These are phyloP conservation scores for Leistus spinibarbis DNA, from an alignment of 2,888 invertebrate species.

Conservation along the genomic window DNA sequence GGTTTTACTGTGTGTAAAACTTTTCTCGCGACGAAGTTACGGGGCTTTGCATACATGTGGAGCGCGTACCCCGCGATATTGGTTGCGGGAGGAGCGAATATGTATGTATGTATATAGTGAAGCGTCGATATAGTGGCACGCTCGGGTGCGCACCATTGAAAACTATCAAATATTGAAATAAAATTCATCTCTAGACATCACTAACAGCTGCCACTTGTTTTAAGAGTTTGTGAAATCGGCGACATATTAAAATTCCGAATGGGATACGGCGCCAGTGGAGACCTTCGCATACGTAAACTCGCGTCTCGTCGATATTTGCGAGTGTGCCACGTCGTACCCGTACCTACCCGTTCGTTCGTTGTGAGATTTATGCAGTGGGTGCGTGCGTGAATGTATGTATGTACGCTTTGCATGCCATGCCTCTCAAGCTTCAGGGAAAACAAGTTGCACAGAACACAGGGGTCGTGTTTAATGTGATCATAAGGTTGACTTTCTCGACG, in stretches of 20 bases:
- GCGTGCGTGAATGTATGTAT: constrained; percentile 14
- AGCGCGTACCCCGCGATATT: background rate
- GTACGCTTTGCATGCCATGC: background rate
- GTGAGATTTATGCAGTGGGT: constrained; percentile 26
- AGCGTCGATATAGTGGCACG: constrained; percentile 45
- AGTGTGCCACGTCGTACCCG: background rate
- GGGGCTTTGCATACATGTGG: constrained; percentile 33
- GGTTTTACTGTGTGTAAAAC: constrained; percentile 29
- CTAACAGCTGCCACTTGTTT: constrained; percentile 60
- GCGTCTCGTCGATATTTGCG: constrained; percentile 9
- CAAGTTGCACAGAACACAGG: constrained; percentile 5
- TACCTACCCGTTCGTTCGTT: background rate
- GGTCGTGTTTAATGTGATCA: constrained; percentile 35
- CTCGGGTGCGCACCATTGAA: constrained; percentile 49
- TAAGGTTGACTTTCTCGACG: constrained; percentile 25
- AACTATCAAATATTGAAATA: constrained; percentile 62
- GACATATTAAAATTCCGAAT: constrained; percentile 58
- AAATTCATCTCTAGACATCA: constrained; percentile 60
- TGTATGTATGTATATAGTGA: background rate
- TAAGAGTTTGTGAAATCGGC: constrained; percentile 59
- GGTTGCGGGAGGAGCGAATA: background rate
- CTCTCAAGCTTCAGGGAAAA: background rate
- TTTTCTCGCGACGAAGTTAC: constrained; percentile 21
- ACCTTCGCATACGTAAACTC: constrained; percentile 28
- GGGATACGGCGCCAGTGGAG: constrained; percentile 31